Conservation (phyloP, 2,888 invertebrate species). For the Gnatocerus cornutus region DNA sequence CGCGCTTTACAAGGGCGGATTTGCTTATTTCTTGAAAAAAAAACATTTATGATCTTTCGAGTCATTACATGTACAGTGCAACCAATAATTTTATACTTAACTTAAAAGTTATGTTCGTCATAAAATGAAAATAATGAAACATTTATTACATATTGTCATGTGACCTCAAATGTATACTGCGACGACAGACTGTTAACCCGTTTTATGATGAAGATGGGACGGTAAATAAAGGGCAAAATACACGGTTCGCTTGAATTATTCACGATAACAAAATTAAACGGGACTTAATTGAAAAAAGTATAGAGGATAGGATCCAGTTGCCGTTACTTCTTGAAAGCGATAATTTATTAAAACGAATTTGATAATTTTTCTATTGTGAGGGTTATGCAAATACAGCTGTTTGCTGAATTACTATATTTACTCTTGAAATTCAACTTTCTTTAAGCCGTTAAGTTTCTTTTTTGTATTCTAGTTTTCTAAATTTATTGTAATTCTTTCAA, state of each 20-base stretch:
- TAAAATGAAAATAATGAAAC: constrained; percentile 50
- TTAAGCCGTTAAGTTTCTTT: no score
- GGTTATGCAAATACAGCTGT: no score
- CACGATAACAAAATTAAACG: no score
- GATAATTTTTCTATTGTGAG: no score
- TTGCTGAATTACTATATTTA: no score
- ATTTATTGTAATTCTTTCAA: no score
- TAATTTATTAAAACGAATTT: no score
- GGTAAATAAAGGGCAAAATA: constrained; percentile 10
- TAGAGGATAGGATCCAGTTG: no score
- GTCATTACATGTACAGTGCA: constrained; percentile 42
- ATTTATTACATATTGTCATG: constrained; percentile 51
- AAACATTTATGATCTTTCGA: constrained; percentile 38
- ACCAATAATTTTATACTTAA: constrained; percentile 51
- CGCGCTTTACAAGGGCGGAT: constrained; percentile 7
- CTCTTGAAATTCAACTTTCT: no score
- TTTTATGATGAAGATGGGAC: constrained; percentile 32
- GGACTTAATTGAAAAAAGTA: no score
- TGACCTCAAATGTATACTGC: constrained; percentile 49
- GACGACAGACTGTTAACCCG: constrained; percentile 30
- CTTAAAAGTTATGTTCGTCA: constrained; percentile 50
- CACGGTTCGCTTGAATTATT: not conserved
- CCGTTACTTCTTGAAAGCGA: no score
- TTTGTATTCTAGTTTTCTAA: no score
- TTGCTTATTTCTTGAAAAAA: constrained; percentile 10